These are phyloP conservation scores for Cinclus mexicanus DNA, from an alignment of 2,113 vertebrate genomes.

Conservation along the genomic window DNA sequence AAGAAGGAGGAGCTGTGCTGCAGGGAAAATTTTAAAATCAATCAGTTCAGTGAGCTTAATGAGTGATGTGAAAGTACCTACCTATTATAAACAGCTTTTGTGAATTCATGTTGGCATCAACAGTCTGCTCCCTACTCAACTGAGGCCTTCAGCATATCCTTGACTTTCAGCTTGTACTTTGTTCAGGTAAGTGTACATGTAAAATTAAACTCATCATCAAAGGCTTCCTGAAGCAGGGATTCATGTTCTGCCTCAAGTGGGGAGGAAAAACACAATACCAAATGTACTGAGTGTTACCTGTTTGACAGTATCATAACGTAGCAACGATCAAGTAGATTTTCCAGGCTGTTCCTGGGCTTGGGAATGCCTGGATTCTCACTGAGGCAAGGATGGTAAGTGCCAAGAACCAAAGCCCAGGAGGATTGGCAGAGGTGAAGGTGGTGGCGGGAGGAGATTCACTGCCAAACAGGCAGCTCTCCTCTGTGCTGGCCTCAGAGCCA, in stretches of 20 bases:
- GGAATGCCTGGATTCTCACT: not conserved
- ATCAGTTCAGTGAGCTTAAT: not conserved
- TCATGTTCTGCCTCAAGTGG: not conserved
- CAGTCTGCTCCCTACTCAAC: not conserved
- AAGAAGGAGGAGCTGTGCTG: not conserved
- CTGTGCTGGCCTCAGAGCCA: not conserved
- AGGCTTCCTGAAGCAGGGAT: not conserved
- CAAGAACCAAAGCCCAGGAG: not conserved
- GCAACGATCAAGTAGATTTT: not conserved
- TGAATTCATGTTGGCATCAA: not conserved
- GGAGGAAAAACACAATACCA: not conserved
- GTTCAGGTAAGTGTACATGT: not conserved
- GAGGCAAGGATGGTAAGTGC: not conserved
- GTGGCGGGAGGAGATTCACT: not conserved
- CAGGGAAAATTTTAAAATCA: not conserved
- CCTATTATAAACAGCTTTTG: not conserved
- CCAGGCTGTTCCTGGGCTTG: not conserved
- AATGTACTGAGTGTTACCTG: not conserved
- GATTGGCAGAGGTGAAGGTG: not conserved
- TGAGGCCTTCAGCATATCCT: not conserved
- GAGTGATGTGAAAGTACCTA: not conserved
- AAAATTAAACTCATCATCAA: not conserved
- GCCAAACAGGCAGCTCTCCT: not conserved
- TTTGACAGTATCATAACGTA: not conserved
- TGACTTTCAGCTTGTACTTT: not conserved